Evolutionary conservation across 2,888 invertebrate genomes (phyloP), one percentile per base, ranked within the genome.

Genomic region (Sisyra terminalis): DNA sequence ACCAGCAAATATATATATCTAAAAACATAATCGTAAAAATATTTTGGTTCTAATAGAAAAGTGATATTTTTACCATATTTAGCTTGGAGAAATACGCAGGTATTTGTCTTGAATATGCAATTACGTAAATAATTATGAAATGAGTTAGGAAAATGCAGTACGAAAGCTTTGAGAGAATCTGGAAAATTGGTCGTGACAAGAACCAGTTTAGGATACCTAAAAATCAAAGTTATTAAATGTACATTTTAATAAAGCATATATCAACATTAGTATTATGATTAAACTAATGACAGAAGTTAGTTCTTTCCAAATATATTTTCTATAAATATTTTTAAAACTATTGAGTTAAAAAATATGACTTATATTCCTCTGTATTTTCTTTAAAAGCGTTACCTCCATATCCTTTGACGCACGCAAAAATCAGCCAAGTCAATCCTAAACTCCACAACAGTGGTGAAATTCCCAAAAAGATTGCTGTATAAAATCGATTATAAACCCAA

Each of bases 371-470:
- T n/a, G n/a, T n/a, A n/a, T n/a, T n/a, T n/a, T 15, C 14, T 35
- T 10, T n/a, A 14, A 5, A 35, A 35, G 4, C 8, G 35, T 46
- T 48, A 62, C 63, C 61, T 53, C 61, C 62, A 49, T 58, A 61
- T 31, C 65, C 65, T 45, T 60, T 54, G 1, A 50, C 55, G 34
- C 65, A 65, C 0, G 63, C 62, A 8, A 65, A 56, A 11, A 66
- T 49, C 3, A 65, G 48, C 63, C 64, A 64, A 0, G 62, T 59
- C 0, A 65, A 42, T 2, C 56, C 59, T 10, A 58, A 13, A 1
- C 60, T 58, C 66, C 65, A 65, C 0, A 52, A 48, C 0, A 61
- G 53, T 29, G 61, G 52, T 53, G 57, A 57, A 45, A 56, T 61
- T 0, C 59, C 58, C 40, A 13, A 4, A 13, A 11, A 29, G 13